These are phyloP conservation scores for Andinoacara biseriatus DNA, from an alignment of 2,113 vertebrate genomes.

Conservation along the genomic window DNA sequence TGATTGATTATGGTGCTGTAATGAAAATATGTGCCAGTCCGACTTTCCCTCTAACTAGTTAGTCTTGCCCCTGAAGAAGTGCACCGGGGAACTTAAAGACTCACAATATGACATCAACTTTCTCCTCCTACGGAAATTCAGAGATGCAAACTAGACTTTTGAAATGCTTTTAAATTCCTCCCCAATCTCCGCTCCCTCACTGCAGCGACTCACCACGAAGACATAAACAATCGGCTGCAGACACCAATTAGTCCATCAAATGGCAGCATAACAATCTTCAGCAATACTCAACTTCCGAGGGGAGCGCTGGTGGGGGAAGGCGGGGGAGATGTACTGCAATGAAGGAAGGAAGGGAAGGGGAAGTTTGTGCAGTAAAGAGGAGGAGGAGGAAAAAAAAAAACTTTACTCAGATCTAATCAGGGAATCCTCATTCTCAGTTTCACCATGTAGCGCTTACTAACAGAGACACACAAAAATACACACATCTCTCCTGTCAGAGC, in stretches of 20 bases:
- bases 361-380: neutral
- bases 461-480: constrained; percentile 1
- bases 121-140: constrained; percentile 12
- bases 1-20: constrained; percentile 47
- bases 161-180: constrained; percentile 51
- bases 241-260: constrained; percentile 64
- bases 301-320: constrained; percentile 8
- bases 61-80: constrained; percentile 19
- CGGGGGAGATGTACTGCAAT: neutral
- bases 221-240: constrained; percentile 54
- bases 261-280: constrained; percentile 43
- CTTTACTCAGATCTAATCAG: constrained; percentile 72
- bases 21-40: constrained; percentile 43
- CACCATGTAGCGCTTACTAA: constrained; percentile 20
- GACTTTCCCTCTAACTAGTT: constrained; percentile 50
- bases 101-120: constrained; percentile 22
- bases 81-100: neutral
- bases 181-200: constrained; percentile 34
- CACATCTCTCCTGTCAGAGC: constrained; percentile 5
- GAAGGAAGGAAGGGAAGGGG: neutral
- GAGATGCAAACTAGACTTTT: constrained; percentile 29
- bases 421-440: constrained; percentile 65
- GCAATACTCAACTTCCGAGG: constrained; percentile 53
- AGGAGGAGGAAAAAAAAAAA: constrained; percentile 21
- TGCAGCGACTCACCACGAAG: constrained; percentile 30